phyloP scores from a whole-genome alignment of 2,113 vertebrate species.

The Turnix velox region DNA sequence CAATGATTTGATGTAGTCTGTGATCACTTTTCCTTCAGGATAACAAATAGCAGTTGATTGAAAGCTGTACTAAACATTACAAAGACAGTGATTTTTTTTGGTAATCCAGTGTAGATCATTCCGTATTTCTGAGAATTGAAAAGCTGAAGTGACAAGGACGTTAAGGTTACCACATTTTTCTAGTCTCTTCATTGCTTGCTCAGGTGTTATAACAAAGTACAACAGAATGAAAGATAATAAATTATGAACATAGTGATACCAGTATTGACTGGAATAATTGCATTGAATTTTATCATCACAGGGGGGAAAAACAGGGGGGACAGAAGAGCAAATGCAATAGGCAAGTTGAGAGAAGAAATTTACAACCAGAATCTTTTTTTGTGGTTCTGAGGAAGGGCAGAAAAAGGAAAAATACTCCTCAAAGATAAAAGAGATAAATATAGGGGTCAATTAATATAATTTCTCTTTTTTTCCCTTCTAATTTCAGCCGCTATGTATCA shows the following conservation, averaged over 20 bases:
- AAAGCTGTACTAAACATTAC: background rate
- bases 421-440: background rate
- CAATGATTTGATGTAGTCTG: background rate
- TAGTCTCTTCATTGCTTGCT: background rate
- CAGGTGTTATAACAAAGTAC: background rate
- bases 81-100: background rate
- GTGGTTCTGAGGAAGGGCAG: background rate
- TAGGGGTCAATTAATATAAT: background rate
- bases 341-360: background rate
- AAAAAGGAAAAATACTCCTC: background rate
- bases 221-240: background rate
- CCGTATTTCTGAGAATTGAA: background rate
- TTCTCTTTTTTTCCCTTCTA: background rate
- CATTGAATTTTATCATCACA: background rate
- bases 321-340: background rate
- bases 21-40: background rate
- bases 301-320: background rate
- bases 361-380: background rate
- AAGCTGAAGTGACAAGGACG: background rate
- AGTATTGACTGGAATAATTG: background rate
- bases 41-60: background rate
- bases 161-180: background rate
- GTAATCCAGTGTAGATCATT: background rate
- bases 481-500: background rate
- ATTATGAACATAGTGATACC: background rate